Conservation (phyloP, 2,797 vertebrate genomes). For the Neostethus bicornis region DNA sequence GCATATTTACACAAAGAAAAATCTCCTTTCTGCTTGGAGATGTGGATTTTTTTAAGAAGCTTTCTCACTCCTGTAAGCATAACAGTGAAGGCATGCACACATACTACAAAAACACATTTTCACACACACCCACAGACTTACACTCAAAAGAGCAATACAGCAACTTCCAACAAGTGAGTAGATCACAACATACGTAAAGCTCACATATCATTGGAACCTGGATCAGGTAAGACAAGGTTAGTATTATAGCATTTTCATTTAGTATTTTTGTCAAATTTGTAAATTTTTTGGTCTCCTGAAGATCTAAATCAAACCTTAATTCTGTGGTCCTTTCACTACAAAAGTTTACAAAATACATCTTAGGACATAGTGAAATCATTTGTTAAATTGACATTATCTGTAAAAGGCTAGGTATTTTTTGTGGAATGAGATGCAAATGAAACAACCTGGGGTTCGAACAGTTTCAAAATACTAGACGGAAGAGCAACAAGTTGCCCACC, state of each 20-base stretch:
- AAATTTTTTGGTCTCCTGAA: no score
- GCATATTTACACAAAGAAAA: conserved; percentile 38
- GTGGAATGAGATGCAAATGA: no score
- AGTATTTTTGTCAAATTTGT: no score
- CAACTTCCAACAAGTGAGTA: conserved; percentile 35
- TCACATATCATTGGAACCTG: conserved; percentile 34
- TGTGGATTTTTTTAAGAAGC: conserved; percentile 63
- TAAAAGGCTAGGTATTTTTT: no score
- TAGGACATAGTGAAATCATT: no score
- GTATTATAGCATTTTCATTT: conserved; percentile 15
- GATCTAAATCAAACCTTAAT: no score
- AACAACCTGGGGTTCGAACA: no score
- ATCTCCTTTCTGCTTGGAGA: conserved; percentile 46
- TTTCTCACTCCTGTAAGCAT: conserved; percentile 49
- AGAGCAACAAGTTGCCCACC: no score
- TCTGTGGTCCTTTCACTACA: no score
- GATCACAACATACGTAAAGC: conserved; percentile 46
- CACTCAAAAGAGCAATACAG: conserved; percentile 35
- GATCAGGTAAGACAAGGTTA: conserved; percentile 6
- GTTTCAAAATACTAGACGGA: no score
- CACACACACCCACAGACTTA: conserved; percentile 11
- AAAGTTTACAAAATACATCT: no score
- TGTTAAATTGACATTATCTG: no score
- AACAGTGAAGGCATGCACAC: conserved; percentile 26
- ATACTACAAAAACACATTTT: conserved; percentile 9